Evolutionary conservation across 2,888 invertebrate genomes (phyloP), one percentile per base, ranked within the genome.

Genomic region (Eupithecia centaureata): DNA sequence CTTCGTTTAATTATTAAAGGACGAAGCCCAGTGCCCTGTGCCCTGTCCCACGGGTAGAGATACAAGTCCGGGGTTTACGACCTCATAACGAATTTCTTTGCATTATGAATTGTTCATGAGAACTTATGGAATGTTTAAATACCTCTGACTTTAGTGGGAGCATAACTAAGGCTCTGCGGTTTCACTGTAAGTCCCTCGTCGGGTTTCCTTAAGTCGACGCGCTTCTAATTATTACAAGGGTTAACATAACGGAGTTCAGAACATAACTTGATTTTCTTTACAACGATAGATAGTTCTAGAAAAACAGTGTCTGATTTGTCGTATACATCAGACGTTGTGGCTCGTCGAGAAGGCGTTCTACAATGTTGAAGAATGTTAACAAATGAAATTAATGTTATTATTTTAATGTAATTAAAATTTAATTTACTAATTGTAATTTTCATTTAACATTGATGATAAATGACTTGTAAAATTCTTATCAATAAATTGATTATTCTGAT

Each of bases 1-100:
- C 71, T 47, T 18, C 60, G 38, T 67, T 73, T 67, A 70, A 71
- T 74, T 64, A 74, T 74, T 63, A 63, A 70, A n/a, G 28, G 38
- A 15, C 8, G 25, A 25, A 7, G 59, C 13, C 33, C 42, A 5
- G 42, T 12, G 47, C 47, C 10, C 42, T 2, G 42, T 18, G 18
- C 12, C 13, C 13, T 3, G 62, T 8, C 58, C 61, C 47, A 5
- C 5, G 51, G 65, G 64, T 28, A 13, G 51, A 8, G 42, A 18
- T n/a, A 22, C 18, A 4, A 10, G 47, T 10, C 47, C 27, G 52
- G 15, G 56, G 56, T 56, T 30, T 30, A 30, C 15, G 56, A 27
- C 33, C 59, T 68, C 71, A 63, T 61, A 69, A 70, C 66, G 58
- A 68, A 68, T 67, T 66, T 61, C 58, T 72, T 57, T 67, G 65